Conservation (phyloP, 2,888 invertebrate genomes). For the Heliconius hortense region DNA sequence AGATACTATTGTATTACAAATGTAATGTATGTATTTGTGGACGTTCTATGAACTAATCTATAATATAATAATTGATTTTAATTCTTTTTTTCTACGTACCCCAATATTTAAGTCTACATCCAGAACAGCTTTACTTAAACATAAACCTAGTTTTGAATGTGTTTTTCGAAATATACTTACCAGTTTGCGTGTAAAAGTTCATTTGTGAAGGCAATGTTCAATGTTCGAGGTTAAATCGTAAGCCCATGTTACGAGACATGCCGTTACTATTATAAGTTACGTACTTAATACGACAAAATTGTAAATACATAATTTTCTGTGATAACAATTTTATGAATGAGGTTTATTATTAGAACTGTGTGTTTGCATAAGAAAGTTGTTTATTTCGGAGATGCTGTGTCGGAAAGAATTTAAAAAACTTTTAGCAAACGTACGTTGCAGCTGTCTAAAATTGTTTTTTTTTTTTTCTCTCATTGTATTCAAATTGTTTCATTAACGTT, state of each 20-base stretch:
- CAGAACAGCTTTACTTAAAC: constrained; percentile 25
- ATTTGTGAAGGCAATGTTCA: constrained; percentile 35
- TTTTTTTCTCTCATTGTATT: constrained; percentile 25
- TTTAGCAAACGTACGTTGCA: constrained; percentile 39
- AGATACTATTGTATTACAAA: constrained; percentile 39
- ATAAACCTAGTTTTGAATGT: constrained; percentile 18
- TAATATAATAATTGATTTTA: constrained; percentile 2
- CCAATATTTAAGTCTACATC: constrained; percentile 10
- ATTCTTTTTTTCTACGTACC: neutral
- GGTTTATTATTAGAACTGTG: constrained; percentile 78
- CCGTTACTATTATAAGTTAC: constrained; percentile 61
- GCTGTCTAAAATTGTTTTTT: constrained; percentile 28
- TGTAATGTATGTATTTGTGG: neutral
- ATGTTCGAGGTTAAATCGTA: constrained; percentile 55
- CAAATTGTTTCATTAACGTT: constrained; percentile 27
- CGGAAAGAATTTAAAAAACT: constrained; percentile 52
- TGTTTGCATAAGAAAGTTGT: constrained; percentile 78
- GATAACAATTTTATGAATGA: constrained; percentile 80
- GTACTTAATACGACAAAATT: constrained; percentile 80
- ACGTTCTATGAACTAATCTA: neutral
- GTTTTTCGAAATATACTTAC: constrained; percentile 5
- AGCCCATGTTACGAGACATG: constrained; percentile 70
- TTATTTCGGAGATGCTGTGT: constrained; percentile 69
- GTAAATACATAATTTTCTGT: constrained; percentile 84
- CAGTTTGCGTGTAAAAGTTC: constrained; percentile 5